These are phyloP conservation scores for Nemotelus nigrinus DNA, from an alignment of 2,888 invertebrate genomes.

Conservation along the genomic window DNA sequence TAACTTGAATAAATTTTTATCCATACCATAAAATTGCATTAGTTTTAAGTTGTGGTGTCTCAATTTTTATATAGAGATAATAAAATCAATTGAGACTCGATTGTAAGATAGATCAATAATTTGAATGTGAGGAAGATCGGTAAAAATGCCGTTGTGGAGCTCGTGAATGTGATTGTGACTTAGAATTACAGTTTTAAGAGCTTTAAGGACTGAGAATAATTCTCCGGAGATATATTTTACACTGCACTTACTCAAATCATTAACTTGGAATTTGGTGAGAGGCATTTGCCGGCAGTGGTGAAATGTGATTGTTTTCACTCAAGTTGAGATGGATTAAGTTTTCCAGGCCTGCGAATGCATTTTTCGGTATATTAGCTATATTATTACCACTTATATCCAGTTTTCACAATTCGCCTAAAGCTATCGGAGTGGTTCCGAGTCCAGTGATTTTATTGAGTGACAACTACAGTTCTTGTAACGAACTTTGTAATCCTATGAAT, in stretches of 20 bases:
- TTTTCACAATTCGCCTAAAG: conserved; percentile 72
- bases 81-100: conserved; percentile 68
- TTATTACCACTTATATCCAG: conserved; percentile 85
- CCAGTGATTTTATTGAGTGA: conserved; percentile 79
- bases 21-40: too few relatives aligned
- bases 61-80: too few relatives aligned
- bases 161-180: conserved; percentile 80
- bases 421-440: conserved; percentile 72
- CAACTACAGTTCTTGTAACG: conserved; percentile 75
- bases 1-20: too few relatives aligned
- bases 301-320: conserved; percentile 77
- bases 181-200: conserved; percentile 75
- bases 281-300: conserved; percentile 72
- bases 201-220: conserved; percentile 73
- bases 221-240: conserved; percentile 79
- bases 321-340: conserved; percentile 78
- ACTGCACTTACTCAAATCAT: conserved; percentile 80
- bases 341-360: conserved; percentile 74
- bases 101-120: conserved; percentile 82
- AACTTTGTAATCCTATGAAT: conserved; percentile 79
- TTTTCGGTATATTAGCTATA: conserved; percentile 75
- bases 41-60: too few relatives aligned
- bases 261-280: conserved; percentile 72
- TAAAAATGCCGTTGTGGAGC: conserved; percentile 80
- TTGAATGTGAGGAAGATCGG: conserved; percentile 78